Evolutionary conservation across 2,888 invertebrate species (phyloP).

Genomic region (Epistrophe grossulariae): DNA sequence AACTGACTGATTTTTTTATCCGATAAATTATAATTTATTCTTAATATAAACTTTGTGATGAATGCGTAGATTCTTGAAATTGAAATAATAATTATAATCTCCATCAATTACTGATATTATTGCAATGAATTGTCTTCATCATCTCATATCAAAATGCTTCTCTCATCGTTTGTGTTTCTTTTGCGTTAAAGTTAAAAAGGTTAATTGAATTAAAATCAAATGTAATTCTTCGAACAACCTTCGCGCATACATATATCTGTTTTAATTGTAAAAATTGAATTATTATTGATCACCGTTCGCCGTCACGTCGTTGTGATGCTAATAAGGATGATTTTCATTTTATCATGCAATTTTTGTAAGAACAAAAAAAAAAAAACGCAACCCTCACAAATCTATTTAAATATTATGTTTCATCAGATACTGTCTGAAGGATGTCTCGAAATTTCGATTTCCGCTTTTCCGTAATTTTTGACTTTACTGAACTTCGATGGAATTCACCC

Average conservation of each 20-base stretch:
- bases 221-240: slow-evolving; percentile 13
- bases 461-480: slow-evolving; percentile 24
- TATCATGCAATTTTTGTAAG: neutral
- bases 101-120: slow-evolving; percentile 22
- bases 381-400: neutral
- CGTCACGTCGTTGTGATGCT: neutral
- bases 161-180: slow-evolving; percentile 24
- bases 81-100: neutral
- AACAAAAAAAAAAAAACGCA: neutral
- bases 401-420: neutral
- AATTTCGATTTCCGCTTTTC: slow-evolving; percentile 29
- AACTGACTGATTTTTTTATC: too few relatives aligned
- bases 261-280: slow-evolving; percentile 61
- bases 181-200: slow-evolving; percentile 24
- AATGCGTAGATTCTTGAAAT: neutral
- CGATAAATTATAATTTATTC: too few relatives aligned
- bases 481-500: neutral
- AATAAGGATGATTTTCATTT: neutral
- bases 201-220: slow-evolving; percentile 68
- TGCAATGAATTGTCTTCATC: slow-evolving; percentile 38
- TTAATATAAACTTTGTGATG: neutral
- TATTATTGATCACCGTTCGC: slow-evolving; percentile 43
- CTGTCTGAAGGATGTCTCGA: slow-evolving; percentile 16
- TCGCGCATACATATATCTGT: slow-evolving; percentile 60
- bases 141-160: neutral